Conservation (phyloP, 2,797 vertebrate genomes). For the Pipistrellus nathusii region DNA sequence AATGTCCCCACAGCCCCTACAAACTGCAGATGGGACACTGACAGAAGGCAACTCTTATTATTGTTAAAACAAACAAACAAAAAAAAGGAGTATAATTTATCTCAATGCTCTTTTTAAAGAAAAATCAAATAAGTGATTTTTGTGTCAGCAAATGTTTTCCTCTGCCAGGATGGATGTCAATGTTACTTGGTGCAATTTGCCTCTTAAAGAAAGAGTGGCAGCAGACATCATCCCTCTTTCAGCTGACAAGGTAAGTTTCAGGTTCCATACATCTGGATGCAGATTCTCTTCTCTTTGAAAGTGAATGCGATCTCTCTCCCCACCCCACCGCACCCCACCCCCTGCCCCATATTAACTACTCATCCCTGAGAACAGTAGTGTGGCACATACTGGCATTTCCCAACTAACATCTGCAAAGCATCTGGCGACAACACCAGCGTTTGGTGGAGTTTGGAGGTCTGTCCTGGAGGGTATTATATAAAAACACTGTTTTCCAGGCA, state of each 20-base stretch:
- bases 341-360: background rate
- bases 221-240: background rate
- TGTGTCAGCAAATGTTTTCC: background rate
- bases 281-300: background rate
- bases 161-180: background rate
- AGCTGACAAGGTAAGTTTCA: background rate
- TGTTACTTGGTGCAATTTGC: background rate
- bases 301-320: background rate
- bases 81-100: background rate
- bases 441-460: background rate
- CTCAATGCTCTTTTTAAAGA: background rate
- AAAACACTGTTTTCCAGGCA: background rate
- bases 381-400: background rate
- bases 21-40: background rate
- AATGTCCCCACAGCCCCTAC: background rate
- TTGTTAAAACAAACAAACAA: background rate
- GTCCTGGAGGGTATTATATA: rapidly evolving
- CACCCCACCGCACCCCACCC: background rate
- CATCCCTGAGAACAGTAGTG: no score
- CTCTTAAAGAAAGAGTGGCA: background rate
- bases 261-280: background rate
- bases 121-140: conserved; percentile 7
- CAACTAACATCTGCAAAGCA: background rate
- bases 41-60: background rate
- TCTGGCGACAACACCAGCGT: background rate